Base-by-base conservation (phyloP, 2,888 invertebrate genomes). In the Nowickia ferox region DNA sequence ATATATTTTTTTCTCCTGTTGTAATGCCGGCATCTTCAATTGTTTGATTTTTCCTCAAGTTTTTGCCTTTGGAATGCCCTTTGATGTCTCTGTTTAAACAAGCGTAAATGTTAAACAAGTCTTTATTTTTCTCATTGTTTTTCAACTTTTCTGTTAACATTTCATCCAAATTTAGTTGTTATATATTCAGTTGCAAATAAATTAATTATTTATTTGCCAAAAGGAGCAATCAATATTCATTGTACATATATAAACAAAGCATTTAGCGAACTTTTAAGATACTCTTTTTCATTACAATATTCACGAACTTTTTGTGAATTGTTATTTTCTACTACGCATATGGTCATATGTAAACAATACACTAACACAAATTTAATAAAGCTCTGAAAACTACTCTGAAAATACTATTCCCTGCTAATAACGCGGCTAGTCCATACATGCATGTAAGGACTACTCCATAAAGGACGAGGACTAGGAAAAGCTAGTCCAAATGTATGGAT, bases 11-110 rank as follows among this genome's bases (percentile, higher is more conserved):
- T 80, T 65, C n/a, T 30, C 9, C 9, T 42, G n/a, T 46, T 66
- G 66, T n/a, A 75, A 82, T 69, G 30, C 71, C 82, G 82, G 82
- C 71, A 55, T 77, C 40, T 71, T 71, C 48, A 55, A 82, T 65
- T 57, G 38, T 63, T 59, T 57, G 19, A 57, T 76, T 71, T 80
- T 71, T 69, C 13, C 3, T 30, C 6, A 11, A 53, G 1, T n/a
- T 46, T 57, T 42, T 19, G 9, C 19, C 30, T 57, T 48, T 40
- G 6, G 40, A 3, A 65, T 61, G 19, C 17, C 44, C 55, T 1
- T 63, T 63, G 30, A 30, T 63, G 69, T 48, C 61, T 69, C 68
- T 75, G 81, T 61, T 76, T 53, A 77, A 71, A 48, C 22, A 55
- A 72, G 72, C 72, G 71, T 53, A 68, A 72, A 66, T 51, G 72